Evolutionary conservation across 2,797 vertebrate genomes (phyloP).

Genomic region (Emys orbicularis): DNA sequence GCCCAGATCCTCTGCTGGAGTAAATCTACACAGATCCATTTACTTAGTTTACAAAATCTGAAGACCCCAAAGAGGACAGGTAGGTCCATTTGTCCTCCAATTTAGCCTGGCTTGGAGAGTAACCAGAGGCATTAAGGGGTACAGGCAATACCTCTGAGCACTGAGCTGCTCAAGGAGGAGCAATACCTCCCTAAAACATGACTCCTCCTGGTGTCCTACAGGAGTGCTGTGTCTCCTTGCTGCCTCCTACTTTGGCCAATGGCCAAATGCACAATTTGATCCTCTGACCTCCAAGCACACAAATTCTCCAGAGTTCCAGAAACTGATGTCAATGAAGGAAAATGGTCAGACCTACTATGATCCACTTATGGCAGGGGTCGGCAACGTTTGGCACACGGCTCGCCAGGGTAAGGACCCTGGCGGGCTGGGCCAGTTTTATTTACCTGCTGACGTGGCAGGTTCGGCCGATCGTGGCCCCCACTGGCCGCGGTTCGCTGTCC

Average conservation of each 20-base stretch:
- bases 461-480: too few species aligned
- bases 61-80: not conserved
- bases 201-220: not conserved
- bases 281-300: not conserved
- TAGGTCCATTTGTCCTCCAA: not conserved
- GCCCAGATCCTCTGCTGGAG: not conserved
- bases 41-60: not conserved
- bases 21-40: not conserved
- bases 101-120: not conserved
- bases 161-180: not conserved
- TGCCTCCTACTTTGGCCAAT: not conserved
- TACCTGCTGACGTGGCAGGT: too few species aligned
- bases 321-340: slow-evolving; percentile 44
- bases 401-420: too few species aligned
- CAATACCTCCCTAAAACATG: not conserved
- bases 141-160: not conserved
- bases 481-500: too few species aligned
- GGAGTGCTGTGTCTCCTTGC: not conserved
- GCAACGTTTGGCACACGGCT: too few species aligned
- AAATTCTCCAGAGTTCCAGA: slow-evolving; percentile 37
- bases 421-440: too few species aligned
- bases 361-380: too few species aligned
- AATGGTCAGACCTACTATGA: not conserved
- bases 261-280: not conserved
- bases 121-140: not conserved